Evolutionary conservation across 92 coral and sea anemone species (phyloP).

Genomic region (Porites rus): DNA sequence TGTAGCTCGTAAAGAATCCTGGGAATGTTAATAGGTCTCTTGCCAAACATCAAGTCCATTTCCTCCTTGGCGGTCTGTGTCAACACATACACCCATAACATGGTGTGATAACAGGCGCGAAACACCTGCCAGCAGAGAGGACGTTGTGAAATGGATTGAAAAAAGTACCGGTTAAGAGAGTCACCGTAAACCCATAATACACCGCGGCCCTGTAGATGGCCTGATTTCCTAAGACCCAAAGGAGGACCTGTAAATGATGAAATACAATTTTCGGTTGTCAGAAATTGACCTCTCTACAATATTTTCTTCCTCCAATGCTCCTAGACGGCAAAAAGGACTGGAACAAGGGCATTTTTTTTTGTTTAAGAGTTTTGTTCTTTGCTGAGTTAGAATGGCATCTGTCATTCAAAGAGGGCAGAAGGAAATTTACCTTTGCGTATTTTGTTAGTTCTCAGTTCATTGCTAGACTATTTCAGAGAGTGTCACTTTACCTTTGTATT

Average conservation of each 20-base stretch:
- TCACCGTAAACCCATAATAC: constrained; percentile 89
- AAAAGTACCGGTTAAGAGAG: constrained; percentile 87
- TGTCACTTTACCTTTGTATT: too few relatives aligned
- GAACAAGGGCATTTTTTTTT: too few relatives aligned
- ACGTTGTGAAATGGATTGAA: constrained; percentile 67
- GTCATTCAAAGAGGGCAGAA: too few relatives aligned
- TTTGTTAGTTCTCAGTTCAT: too few relatives aligned
- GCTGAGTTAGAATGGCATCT: too few relatives aligned
- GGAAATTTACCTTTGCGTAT: too few relatives aligned
- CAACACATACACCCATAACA: constrained; percentile 90
- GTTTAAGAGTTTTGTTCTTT: too few relatives aligned
- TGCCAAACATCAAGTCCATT: constrained; percentile 77
- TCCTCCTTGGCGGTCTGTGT: constrained; percentile 77
- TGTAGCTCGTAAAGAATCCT: constrained; percentile 76
- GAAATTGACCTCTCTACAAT: too few relatives aligned
- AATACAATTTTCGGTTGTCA: not conserved
- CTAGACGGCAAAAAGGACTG: too few relatives aligned
- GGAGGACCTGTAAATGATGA: not conserved
- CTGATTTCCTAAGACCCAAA: constrained; percentile 40
- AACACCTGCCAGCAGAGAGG: constrained; percentile 79
- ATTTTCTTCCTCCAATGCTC: too few relatives aligned
- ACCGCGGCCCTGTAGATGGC: constrained; percentile 85
- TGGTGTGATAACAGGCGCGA: constrained; percentile 88
- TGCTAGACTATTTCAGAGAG: too few relatives aligned
- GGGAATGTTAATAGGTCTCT: constrained; percentile 76